Conservation (phyloP, 2,888 invertebrate species). For the Brachylomia viminalis region DNA sequence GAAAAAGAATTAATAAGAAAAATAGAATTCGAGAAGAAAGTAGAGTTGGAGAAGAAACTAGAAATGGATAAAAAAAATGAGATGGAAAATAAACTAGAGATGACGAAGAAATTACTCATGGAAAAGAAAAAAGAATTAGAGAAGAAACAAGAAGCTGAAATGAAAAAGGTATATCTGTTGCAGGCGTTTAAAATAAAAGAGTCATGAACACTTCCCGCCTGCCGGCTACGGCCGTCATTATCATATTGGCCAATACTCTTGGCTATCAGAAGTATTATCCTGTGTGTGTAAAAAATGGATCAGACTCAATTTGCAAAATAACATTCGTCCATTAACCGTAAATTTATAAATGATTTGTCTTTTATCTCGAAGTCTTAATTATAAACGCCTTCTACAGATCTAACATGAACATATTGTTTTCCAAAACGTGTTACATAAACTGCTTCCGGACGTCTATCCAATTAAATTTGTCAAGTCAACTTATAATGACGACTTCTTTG, state of each 20-base stretch:
- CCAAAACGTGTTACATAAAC: neutral
- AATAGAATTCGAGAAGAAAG: slow-evolving; percentile 19
- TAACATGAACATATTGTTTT: neutral
- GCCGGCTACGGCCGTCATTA: too few species aligned
- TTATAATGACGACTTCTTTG: neutral
- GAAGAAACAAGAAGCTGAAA: slow-evolving; percentile 39
- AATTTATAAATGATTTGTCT: neutral
- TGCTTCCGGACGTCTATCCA: neutral
- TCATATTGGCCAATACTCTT: neutral
- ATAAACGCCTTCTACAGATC: slow-evolving; percentile 32
- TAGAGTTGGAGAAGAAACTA: slow-evolving; percentile 26
- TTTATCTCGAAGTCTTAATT: neutral
- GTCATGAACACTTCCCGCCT: neutral
- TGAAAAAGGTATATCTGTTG: slow-evolving; percentile 55
- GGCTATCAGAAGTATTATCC: neutral
- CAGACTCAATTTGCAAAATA: neutral
- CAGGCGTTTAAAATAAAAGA: slow-evolving; percentile 42
- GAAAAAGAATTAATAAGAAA: slow-evolving; percentile 28
- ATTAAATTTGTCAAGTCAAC: neutral
- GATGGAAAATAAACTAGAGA: neutral
- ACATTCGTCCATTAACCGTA: too few species aligned
- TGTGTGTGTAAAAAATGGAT: neutral
- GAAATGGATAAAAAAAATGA: slow-evolving; percentile 23
- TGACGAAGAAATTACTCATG: slow-evolving; percentile 34
- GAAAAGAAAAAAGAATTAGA: slow-evolving; percentile 35